Percentiles rank a stretch among this genome's conserved stretches.
Conservation (phyloP, 2,888 invertebrate species). For the Bellardia pandia region DNA sequence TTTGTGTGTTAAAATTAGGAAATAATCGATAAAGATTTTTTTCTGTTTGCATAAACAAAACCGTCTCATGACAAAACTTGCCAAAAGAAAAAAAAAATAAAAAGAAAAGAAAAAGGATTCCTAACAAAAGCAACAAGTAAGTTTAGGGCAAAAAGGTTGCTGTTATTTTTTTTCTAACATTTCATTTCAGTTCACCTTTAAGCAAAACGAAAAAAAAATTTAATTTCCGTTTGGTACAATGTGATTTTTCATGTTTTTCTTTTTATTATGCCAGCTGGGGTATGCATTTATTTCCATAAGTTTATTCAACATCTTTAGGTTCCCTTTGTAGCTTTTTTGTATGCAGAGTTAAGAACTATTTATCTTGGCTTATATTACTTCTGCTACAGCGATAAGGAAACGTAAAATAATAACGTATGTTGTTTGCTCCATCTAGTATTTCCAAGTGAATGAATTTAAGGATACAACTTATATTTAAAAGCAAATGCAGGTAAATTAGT, state of each 20-base stretch:
- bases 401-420: constrained; percentile 15
- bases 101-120: constrained; percentile 2
- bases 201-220: constrained; percentile 36
- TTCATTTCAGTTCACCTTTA: constrained; percentile 26
- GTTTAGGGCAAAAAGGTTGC: not conserved
- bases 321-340: not conserved
- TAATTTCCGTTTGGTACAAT: constrained; percentile 62
- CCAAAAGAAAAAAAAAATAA: too few species aligned
- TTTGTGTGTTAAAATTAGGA: constrained; percentile 59
- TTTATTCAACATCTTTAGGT: constrained; percentile 30
- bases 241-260: constrained; percentile 49
- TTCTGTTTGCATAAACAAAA: constrained; percentile 22
- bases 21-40: constrained; percentile 61
- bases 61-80: constrained; percentile 4
- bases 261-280: constrained; percentile 19
- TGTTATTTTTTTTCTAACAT: constrained; percentile 11
- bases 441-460: constrained; percentile 31
- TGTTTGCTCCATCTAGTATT: constrained; percentile 11
- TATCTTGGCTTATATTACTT: constrained; percentile 48
- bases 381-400: constrained; percentile 21
- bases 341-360: constrained; percentile 15
- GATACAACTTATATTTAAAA: not conserved
- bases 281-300: constrained; percentile 23
- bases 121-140: constrained; percentile 56
- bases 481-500: not conserved